Evolutionary conservation across 2,797 vertebrate species (phyloP), one percentile per base, ranked within the genome.

Genomic region (Cirrhinus molitorella): DNA sequence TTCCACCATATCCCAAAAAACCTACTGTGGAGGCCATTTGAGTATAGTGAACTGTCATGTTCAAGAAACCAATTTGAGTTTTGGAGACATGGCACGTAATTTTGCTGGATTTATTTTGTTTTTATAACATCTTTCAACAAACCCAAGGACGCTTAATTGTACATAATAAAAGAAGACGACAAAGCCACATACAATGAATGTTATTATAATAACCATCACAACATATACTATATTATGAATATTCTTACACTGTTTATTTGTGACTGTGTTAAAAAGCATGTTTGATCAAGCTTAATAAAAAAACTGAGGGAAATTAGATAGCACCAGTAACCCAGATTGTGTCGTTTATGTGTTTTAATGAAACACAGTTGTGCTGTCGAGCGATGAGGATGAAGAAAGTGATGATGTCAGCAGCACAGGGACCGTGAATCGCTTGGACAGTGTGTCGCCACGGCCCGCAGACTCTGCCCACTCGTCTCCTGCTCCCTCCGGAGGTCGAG

Each of bases 381-480:
- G 98, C 74, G 95, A 96, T 0, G 96, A 97, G 87, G 98, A 99
- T 37, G 94, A 95, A 37, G 95, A 95, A 0, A 95, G 95, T 63
- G 96, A 96, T 0, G 96, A 97, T 3, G 94, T 93, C 68, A 94
- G 89, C 87, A 96, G 97, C 91, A 96, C 94, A 2, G 95, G 95
- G 75, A 96, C 94, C 59, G 93, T 92, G 83, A 97, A 93, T 91
- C 91, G 95, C 70, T 90, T 97, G 93, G 96, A 97, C 91, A 98
- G 93, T 57, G 91, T 96, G 25, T 99, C 96, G 21, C 97, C 97
- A 1, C 93, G 93, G 16, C 97, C 97, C 11, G 97, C 97, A 0
- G 97, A 97, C 94, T 97, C 97, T 5, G 97, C 97, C n/a, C 95
- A 96, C 91, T 98, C 96, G 70, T 99, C 96, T 16, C 97, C 95